phyloP scores from a whole-genome alignment of 2,888 invertebrate genomes.

The Pollenia labialis region DNA sequence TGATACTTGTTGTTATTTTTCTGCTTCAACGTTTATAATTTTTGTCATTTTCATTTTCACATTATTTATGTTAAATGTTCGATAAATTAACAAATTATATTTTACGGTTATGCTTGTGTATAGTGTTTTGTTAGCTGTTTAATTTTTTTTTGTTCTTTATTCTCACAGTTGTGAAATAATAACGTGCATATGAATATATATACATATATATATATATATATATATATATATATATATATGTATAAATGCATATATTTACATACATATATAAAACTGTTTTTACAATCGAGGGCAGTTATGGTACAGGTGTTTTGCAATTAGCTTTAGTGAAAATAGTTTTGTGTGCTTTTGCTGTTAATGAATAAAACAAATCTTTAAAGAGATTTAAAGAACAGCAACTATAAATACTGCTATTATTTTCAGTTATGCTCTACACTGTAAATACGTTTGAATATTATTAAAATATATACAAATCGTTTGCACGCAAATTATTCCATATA shows the following conservation, averaged over 20 bases:
- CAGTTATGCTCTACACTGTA: no score
- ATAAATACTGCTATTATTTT: no score
- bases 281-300: neutral
- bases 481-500: conserved; percentile 32
- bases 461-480: conserved; percentile 33
- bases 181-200: neutral
- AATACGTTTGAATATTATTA: neutral
- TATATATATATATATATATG: no score
- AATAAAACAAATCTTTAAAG: no score
- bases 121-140: neutral
- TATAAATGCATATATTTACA: neutral
- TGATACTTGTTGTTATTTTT: conserved; percentile 43
- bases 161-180: neutral
- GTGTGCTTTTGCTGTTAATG: no score
- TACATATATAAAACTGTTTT: neutral
- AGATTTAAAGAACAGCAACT: no score
- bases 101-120: conserved; percentile 19
- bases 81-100: conserved; percentile 67
- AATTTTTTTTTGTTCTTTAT: neutral
- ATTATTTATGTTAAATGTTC: conserved; percentile 68
- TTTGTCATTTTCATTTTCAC: conserved; percentile 60
- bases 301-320: neutral
- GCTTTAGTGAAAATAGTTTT: neutral
- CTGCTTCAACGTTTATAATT: conserved; percentile 44
- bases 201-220: neutral